Evolutionary conservation across 2,797 vertebrate species (phyloP), one percentile per base, ranked within the genome.

Genomic region (Darevskia mixta): DNA sequence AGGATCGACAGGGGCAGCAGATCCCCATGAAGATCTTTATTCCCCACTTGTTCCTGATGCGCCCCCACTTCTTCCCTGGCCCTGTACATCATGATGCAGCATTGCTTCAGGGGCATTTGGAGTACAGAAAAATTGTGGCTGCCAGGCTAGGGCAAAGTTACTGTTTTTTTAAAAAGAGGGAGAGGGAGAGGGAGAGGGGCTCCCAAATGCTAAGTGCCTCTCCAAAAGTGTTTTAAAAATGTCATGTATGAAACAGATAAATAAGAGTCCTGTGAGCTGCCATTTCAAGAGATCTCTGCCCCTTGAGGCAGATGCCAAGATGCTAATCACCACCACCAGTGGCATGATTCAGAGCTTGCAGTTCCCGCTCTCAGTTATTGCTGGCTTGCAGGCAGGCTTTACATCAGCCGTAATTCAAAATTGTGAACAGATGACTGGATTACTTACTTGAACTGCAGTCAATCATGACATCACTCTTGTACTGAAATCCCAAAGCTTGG

Each of bases 381-480:
- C 92, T 93, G 94, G 93, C 93, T 94, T 45, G 32, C 67, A 90
- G 85, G 93, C 92, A 87, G 79, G n/a, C 91, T 90, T 75, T 90
- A 67, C 90, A 95, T 93, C 92, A 96, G 90, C 89, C 95, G 67
- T 93, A 95, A 92, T 80, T 96, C 95, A 92, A 93, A 96, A 94
- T 92, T 95, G 93, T 13, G 94, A 97, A 95, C 95, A 91, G 95
- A 96, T 95, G 95, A 96, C 93, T 92, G 88, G 92, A 94, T 91
- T 93, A 84, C 92, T 92, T 88, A 94, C 91, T 95, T 95, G 96
- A 97, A 95, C 90, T 82, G 86, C 80, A 89, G 93, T 95, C 94
- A 94, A 93, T 94, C 88, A 95, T 97, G 95, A 96, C 96, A 95
- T 96, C 96, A 96, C 85, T 83, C 90, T 89, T 79, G 75, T 90